Conservation (phyloP, 2,888 invertebrate species). For the Trachelus troglodyta region DNA sequence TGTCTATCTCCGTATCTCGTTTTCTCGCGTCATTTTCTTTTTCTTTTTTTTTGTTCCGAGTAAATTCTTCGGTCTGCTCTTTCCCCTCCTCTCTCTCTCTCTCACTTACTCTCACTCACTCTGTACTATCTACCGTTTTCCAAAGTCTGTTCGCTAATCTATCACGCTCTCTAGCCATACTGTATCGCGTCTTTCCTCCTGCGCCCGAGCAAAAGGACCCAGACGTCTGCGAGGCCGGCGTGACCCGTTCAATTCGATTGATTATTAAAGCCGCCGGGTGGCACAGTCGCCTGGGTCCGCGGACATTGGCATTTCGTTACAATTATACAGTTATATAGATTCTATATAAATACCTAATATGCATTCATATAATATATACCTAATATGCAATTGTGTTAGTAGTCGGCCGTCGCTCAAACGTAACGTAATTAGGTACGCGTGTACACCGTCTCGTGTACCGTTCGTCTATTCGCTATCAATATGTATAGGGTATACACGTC, state of each 20-base stretch:
- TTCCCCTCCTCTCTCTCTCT: constrained; percentile 19
- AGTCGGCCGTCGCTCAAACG: constrained; percentile 59
- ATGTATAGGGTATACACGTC: neutral
- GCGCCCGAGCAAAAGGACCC: constrained; percentile 51
- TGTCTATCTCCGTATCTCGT: neutral
- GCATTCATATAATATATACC: constrained; percentile 65
- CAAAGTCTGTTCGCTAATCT: neutral
- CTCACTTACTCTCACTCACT: constrained; percentile 24
- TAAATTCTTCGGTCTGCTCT: neutral
- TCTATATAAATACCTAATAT: constrained; percentile 67
- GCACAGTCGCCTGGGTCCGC: constrained; percentile 53
- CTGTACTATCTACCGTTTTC: constrained; percentile 17
- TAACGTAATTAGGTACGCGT: constrained; percentile 43
- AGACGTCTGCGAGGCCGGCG: constrained; percentile 45
- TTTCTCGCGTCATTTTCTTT: neutral
- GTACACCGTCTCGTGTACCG: constrained; percentile 20
- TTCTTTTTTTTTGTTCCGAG: neutral
- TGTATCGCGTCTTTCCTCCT: constrained; percentile 41
- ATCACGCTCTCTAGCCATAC: constrained; percentile 19
- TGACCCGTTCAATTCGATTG: constrained; percentile 45
- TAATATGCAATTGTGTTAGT: constrained; percentile 63
- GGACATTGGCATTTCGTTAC: constrained; percentile 65
- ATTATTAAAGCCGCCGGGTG: constrained; percentile 32
- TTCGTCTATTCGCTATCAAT: constrained; percentile 1
- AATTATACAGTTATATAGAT: constrained; percentile 65